Evolutionary conservation across 2,888 invertebrate genomes (phyloP), one percentile per base, ranked within the genome.

Genomic region (Pardosa pseudoannulata): DNA sequence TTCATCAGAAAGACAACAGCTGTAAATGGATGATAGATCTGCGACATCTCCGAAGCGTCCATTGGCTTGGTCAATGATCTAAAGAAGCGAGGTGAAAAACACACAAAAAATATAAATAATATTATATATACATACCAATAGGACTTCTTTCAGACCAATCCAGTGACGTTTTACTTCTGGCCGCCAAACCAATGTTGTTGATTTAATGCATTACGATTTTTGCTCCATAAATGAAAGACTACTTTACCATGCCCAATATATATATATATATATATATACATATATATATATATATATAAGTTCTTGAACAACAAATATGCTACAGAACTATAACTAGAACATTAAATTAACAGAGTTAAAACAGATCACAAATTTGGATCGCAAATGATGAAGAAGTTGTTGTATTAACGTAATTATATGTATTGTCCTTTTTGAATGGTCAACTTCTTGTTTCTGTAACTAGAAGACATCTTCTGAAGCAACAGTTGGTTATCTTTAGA

Each of bases 331-430:
- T 74, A n/a, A 29, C 73, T 72, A 76, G 46, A 70, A 62, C 50
- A 68, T 19, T 74, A 39, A 56, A 73, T 19, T 32, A 50, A 65
- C 31, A 28, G 67, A 56, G 46, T 46, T 19, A 70, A 46, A 41
- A 27, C 23, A 13, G 32, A 70, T 50, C 16, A 50, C n/a, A n/a
- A 70, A 56, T 31, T 50, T 1, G n/a, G n/a, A n/a, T n/a, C n/a
- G n/a, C n/a, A n/a, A n/a, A n/a, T n/a, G n/a, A n/a, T n/a, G 68
- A 56, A 39, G 68, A 78, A 73, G 68, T 73, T 78, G 83, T 73
- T 78, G 83, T 85, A 85, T 78, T 85, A 50, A 73, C 83, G 73
- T 85, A 85, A 74, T 78, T 85, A 65, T 85, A 73, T 85, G 72
- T 85, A 68, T 31, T 85, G 83, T 79, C 78, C 65, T 85, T n/a